A percentile compares a stretch with the other conserved stretches of the same genome.
Evolutionary conservation across 2,113 vertebrate species (phyloP).

Genomic region (human): DNA sequence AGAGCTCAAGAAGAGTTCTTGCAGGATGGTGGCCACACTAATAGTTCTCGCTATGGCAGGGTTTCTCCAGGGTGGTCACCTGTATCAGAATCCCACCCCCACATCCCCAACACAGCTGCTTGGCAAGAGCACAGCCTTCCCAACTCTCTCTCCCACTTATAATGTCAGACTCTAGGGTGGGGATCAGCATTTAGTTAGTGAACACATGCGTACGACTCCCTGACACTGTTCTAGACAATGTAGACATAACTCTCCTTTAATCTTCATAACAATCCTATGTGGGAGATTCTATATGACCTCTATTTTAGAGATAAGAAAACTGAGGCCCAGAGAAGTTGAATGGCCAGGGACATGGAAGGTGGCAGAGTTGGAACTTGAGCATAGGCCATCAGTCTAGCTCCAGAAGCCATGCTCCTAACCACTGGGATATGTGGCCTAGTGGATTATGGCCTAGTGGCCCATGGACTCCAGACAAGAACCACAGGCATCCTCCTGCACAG

Average conservation of each 20-base stretch:
- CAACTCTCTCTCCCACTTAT: neutral
- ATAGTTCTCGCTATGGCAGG: neutral
- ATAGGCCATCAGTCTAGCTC: neutral
- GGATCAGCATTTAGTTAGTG: neutral
- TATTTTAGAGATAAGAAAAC: neutral
- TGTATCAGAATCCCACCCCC: neutral
- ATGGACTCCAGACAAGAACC: neutral
- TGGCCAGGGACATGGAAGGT: neutral
- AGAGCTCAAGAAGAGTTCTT: neutral
- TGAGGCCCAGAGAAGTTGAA: neutral
- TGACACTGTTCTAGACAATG: neutral
- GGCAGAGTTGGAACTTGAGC: neutral
- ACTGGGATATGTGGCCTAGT: too few relatives aligned
- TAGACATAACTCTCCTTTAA: neutral
- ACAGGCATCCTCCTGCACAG: neutral
- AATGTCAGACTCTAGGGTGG: neutral
- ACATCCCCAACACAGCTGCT: neutral
- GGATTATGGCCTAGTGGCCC: too few relatives aligned
- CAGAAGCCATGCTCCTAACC: neutral
- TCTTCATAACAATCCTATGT: neutral
- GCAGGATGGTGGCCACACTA: rapidly evolving
- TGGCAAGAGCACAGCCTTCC: neutral
- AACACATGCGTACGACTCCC: neutral
- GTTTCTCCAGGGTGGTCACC: neutral
- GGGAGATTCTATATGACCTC: neutral